A percentile compares a stretch with the other conserved stretches of the same genome.
Conservation (phyloP, 2,797 vertebrate species). For the Sebastes nivosus region DNA sequence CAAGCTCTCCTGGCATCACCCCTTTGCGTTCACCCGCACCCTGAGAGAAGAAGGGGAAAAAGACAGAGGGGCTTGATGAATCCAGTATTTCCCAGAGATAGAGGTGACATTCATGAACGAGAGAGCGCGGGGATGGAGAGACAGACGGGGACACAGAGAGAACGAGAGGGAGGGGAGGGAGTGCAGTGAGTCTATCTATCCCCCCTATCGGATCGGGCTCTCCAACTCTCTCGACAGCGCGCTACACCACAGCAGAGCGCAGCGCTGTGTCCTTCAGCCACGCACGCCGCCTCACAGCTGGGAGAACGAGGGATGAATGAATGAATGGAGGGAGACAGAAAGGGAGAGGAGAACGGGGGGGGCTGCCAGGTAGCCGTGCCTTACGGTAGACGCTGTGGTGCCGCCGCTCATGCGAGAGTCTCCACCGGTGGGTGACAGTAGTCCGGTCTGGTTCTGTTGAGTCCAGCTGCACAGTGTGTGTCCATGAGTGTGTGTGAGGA, state of each 20-base stretch:
- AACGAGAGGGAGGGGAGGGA: slow-evolving; percentile 42
- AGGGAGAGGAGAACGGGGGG: not conserved
- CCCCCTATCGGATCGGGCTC: slow-evolving; percentile 54
- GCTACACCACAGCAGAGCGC: slow-evolving; percentile 64
- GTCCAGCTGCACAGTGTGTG: slow-evolving; percentile 41
- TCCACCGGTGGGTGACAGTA: slow-evolving; percentile 57
- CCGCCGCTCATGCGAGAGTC: slow-evolving; percentile 31
- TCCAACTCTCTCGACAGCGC: slow-evolving; percentile 68
- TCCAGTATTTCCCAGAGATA: slow-evolving; percentile 74
- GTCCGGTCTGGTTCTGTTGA: slow-evolving; percentile 51
- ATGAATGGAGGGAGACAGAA: slow-evolving; percentile 61
- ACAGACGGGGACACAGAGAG: slow-evolving; percentile 47
- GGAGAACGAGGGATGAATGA: slow-evolving; percentile 70
- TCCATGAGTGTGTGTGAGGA: slow-evolving; percentile 9
- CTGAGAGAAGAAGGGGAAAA: slow-evolving; percentile 52
- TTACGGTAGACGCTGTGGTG: slow-evolving; percentile 47
- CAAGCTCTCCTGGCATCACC: slow-evolving; percentile 62
- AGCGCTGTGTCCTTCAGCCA: slow-evolving; percentile 81
- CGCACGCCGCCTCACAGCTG: slow-evolving; percentile 62
- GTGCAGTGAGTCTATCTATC: slow-evolving; percentile 59
- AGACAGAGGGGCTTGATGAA: slow-evolving; percentile 65
- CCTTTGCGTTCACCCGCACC: slow-evolving; percentile 55
- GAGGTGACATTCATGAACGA: slow-evolving; percentile 84
- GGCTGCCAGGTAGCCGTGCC: slow-evolving; percentile 54
- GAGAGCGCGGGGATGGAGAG: slow-evolving; percentile 48